Percentiles rank a stretch among this genome's conserved stretches.
phyloP scores from a whole-genome alignment of 2,888 invertebrate species.

The Cephus pygmeus region DNA sequence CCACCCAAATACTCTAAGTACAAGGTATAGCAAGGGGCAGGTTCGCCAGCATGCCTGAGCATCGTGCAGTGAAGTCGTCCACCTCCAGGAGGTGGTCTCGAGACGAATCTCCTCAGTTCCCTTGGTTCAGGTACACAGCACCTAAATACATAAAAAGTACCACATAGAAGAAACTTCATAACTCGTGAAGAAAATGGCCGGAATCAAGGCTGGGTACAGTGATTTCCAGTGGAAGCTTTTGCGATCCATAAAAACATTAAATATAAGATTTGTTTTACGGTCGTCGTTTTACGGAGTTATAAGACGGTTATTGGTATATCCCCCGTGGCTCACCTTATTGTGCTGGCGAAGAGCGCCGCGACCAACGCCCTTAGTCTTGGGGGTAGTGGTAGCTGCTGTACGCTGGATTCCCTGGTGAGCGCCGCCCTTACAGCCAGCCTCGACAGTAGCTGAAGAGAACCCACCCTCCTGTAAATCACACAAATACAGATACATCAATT shows the following conservation, averaged over 20 bases:
- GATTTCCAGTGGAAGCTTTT: too few species aligned
- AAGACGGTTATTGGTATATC: slow-evolving; percentile 1
- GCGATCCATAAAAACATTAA: neutral
- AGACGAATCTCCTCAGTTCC: slow-evolving; percentile 91
- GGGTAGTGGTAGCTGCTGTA: slow-evolving; percentile 87
- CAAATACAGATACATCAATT: neutral
- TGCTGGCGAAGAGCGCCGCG: slow-evolving; percentile 90
- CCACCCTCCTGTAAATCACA: slow-evolving; percentile 74
- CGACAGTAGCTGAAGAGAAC: slow-evolving; percentile 90
- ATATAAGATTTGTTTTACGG: neutral
- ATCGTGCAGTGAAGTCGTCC: slow-evolving; percentile 97
- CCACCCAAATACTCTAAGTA: slow-evolving; percentile 97
- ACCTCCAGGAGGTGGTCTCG: slow-evolving; percentile 85
- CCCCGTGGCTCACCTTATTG: slow-evolving; percentile 70
- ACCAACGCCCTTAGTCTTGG: slow-evolving; percentile 86
- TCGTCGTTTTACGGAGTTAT: slow-evolving; percentile 9
- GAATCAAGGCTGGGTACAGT: too few species aligned
- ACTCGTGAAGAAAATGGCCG: too few species aligned
- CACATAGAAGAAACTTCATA: neutral
- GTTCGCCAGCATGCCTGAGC: slow-evolving; percentile 91
- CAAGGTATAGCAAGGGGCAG: slow-evolving; percentile 85
- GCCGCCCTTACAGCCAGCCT: slow-evolving; percentile 83
- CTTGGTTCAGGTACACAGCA: slow-evolving; percentile 94
- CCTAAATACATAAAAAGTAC: slow-evolving; percentile 65
- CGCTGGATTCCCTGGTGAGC: slow-evolving; percentile 78